Base-by-base conservation (phyloP, 2,113 vertebrate genomes). In the Aptenodytes forsteri region DNA sequence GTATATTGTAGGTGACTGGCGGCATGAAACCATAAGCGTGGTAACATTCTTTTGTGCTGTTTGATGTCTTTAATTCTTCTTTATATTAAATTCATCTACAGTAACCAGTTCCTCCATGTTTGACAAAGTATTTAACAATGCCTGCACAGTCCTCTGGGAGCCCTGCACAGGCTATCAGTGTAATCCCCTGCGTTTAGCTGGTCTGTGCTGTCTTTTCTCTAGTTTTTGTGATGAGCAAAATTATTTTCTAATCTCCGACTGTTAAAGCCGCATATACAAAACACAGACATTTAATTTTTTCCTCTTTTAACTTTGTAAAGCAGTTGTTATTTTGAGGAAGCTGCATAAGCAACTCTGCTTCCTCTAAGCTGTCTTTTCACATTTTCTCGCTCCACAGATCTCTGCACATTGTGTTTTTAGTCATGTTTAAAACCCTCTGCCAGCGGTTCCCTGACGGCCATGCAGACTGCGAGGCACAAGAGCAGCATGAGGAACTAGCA, bases 91-190 rank as follows among this genome's bases (percentile, higher is more conserved):
- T 83, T 79, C 19, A 56, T 88, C 55, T 55, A 84, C 86, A 88
- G 70, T 81, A 87, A 54, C 36, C 64, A 30, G 38, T 69, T 84
- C 27, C 44, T 75, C 73, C 25, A 1, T 78, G 36, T 95, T 70
- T 95, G 75, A 94, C 88, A 92, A 85, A 79, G 69, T 50, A 27
- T 36, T 93, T 91, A 96, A 92, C 89, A 78, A 91, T 47, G 91
- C 61, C 89, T 65, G 46, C 30, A 0, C 2, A 2, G 62, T 85
- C 90, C 83, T 90, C 11, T 38, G 16, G 47, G 91, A 89, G 84
- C 93, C 70, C 27, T 5, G 77, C 8, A 11, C 77, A n/a, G 88
- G 83, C 88, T 36, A 7, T n/a, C 8, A 3, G 29, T 38, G 38
- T 96, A 95, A 97, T 97, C 92, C 71, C 54, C 2, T 5, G 2